phyloP scores from a whole-genome alignment of 1,140 invertebrate species.

The Odontomachus brunneus region DNA sequence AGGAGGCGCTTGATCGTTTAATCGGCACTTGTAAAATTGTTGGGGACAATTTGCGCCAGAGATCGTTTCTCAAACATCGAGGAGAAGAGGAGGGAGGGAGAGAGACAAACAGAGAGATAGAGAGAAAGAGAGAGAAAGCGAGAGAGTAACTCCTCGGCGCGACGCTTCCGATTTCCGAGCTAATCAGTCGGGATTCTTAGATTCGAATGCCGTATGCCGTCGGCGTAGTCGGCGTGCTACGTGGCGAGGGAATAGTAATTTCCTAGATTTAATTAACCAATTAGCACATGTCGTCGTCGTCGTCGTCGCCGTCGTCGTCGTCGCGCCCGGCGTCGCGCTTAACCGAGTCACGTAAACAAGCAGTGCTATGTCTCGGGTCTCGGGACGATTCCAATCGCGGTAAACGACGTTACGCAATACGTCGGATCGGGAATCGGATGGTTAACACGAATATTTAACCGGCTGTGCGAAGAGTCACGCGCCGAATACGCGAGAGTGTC shows the following conservation, averaged over 20 bases:
- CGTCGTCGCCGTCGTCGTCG: constrained; percentile 57
- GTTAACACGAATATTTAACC: constrained; percentile 55
- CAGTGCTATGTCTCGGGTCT: constrained; percentile 76
- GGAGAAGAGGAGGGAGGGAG: no score
- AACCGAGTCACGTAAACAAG: constrained; percentile 82
- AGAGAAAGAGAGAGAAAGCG: no score
- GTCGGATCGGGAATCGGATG: constrained; percentile 42
- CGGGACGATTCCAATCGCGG: constrained; percentile 61
- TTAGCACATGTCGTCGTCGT: constrained; percentile 79
- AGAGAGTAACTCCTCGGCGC: not conserved
- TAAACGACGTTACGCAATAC: constrained; percentile 60
- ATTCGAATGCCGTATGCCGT: constrained; percentile 72
- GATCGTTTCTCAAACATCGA: no score
- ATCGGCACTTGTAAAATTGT: no score
- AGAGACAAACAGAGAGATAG: no score
- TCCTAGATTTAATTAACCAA: constrained; percentile 84
- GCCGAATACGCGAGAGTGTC: no score
- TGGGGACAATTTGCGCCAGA: no score
- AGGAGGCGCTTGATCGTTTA: no score
- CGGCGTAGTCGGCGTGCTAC: constrained; percentile 68
- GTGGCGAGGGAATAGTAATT: constrained; percentile 80
- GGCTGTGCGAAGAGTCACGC: not conserved
- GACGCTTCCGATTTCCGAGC: constrained; percentile 62
- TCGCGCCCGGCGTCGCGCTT: constrained; percentile 64
- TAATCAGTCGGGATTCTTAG: constrained; percentile 78